Base-by-base conservation (phyloP, 2,113 vertebrate species). In the Tonatia bakeri region DNA sequence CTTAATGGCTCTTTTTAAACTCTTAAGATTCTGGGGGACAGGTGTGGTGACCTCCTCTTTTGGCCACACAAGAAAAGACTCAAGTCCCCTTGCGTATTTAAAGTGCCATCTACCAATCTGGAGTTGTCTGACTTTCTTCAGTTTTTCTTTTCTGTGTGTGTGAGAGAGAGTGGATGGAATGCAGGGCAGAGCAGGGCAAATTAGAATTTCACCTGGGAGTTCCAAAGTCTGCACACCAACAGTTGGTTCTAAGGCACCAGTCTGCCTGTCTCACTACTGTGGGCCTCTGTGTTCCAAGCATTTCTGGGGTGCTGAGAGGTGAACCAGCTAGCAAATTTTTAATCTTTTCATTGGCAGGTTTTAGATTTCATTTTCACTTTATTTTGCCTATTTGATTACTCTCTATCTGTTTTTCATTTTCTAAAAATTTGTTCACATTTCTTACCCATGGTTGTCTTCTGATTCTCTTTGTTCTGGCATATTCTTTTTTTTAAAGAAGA, bases 341-440 rank as follows among this genome's bases (percentile, higher is more conserved):
- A 88, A 61, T 54, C 79, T 47, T 94, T 77, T 83, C 9, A 3
- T 54, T 70, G 69, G 4, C 16, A 50, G 33, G 20, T n/a, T 54
- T 93, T 91, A 12, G 40, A 91, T 70, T 89, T 59, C 31, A 14
- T 67, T 43, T 80, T 72, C 11, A 38, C 33, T 79, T 93, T 70
- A 3, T 31, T 94, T 64, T 59, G 13, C 16, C 80, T 84, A 12
- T 76, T 91, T 38, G 7, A 70, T 80, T 90, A 76, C 38, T 38
- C n/a, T 88, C 64, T 47, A 70, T 64, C 36, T 97, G 54, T 19
- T 94, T 93, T 90, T 80, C n/a, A 36, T 81, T 76, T 88, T 92
- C 56, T 64, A 54, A 70, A 91, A 92, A 40, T 87, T 19, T 64
- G 19, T 93, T 84, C 50, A 10, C 12, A 65, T 61, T 31, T 87